Base-by-base conservation (phyloP, 2,113 vertebrate species). In the Triplophysa rosa region DNA sequence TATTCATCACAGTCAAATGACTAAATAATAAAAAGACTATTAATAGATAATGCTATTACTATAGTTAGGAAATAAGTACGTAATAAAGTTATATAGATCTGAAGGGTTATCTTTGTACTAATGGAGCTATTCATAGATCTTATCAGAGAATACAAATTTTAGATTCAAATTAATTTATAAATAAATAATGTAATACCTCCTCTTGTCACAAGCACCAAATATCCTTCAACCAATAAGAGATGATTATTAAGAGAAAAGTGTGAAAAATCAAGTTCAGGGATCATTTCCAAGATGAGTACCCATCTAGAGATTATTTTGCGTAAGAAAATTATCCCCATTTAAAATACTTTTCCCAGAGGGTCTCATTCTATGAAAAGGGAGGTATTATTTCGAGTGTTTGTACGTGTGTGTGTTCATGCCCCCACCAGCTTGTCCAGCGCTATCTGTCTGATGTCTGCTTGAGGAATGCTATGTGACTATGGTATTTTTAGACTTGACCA, bases 401-500 rank as follows among this genome's bases (percentile, higher is more conserved):
- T 79, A 45, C 45, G 42, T 79, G 77, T 70, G 49, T 59, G 80
- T 77, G 13, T 71, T 49, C 29, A 68, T 37, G 52, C 40, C 54
- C 19, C 54, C 54, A 21, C 54, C 80, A 40, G 26, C 37, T 40
- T 67, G 49, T 52, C 13, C 75, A 65, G 59, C 47, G 26, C 42
- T 65, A 62, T 80, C 78, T 83, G 80, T 83, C 68, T 87, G 78
- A 83, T 92, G 91, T 89, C 86, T 77, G 88, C 85, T 56, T 82
- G 68, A 77, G 91, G 93, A 95, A 93, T 92, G 91, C 91, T 90
- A 93, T 94, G 95, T 88, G 93, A 94, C 94, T 89, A 82, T 66
- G 90, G 92, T 98, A 96, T 97, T 96, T 96, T 94, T 96, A 96
- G 95, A 91, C 63, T 9, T 59, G 86, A 86, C 86, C 83, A 88